These are phyloP conservation scores for Tetragonisca angustula DNA, from an alignment of 2,888 invertebrate species.

Conservation along the genomic window DNA sequence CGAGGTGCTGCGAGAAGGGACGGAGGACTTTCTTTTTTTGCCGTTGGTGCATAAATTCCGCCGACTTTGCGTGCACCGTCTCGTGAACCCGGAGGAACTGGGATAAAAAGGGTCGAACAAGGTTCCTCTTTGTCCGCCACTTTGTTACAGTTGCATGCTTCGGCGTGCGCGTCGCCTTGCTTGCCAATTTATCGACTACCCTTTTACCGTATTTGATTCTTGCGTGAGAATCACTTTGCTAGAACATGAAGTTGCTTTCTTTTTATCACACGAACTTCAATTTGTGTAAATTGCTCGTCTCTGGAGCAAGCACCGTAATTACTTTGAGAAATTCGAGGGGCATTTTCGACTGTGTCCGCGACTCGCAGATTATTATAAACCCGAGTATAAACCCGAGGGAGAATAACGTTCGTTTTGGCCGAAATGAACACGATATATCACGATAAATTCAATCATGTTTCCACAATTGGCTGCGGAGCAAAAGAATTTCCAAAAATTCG, in stretches of 20 bases:
- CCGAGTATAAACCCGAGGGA: no score
- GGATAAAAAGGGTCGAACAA: conserved; percentile 70
- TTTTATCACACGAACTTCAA: no score
- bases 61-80: conserved; percentile 70
- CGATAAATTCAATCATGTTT: neutral
- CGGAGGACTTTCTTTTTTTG: conserved; percentile 50
- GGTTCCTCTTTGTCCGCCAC: conserved; percentile 67
- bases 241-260: no score
- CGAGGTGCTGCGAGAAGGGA: neutral
- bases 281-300: no score
- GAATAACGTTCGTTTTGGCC: neutral
- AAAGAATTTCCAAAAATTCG: neutral
- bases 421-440: neutral
- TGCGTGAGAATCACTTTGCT: neutral
- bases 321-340: neutral
- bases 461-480: neutral
- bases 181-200: conserved; percentile 49
- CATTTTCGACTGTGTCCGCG: neutral
- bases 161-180: conserved; percentile 18
- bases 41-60: conserved; percentile 67
- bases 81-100: conserved; percentile 72
- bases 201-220: no score
- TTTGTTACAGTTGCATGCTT: conserved; percentile 56
- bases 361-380: neutral
- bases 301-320: no score